Evolutionary conservation across 2,113 vertebrate species (phyloP).

Genomic region (Apodemus sylvaticus): DNA sequence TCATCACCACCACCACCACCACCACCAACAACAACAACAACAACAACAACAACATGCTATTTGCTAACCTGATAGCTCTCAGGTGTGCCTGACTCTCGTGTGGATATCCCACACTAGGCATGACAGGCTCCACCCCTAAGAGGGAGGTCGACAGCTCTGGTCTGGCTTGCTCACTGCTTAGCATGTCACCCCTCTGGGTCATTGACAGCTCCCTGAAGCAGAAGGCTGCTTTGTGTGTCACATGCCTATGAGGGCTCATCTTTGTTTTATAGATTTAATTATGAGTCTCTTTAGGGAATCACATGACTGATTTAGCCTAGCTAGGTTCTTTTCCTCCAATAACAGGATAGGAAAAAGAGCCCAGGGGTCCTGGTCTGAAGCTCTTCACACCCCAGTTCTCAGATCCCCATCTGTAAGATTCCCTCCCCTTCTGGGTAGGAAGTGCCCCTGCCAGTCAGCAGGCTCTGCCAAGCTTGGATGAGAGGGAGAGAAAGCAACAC

Average conservation of each 20-base stretch:
- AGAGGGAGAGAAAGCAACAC: not conserved
- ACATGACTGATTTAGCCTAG: not conserved
- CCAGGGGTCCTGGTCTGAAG: not conserved
- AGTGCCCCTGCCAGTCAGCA: not conserved
- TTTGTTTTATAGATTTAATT: not conserved
- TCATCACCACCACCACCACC: too few relatives aligned
- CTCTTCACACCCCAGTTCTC: not conserved
- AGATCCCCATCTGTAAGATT: rapidly evolving
- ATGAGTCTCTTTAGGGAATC: not conserved
- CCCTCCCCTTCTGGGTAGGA: not conserved
- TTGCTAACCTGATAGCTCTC: not conserved
- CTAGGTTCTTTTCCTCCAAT: not conserved
- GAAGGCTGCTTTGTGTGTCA: not conserved
- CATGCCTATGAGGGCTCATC: not conserved
- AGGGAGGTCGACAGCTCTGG: not conserved
- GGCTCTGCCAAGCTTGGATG: not conserved
- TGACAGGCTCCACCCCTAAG: too few relatives aligned
- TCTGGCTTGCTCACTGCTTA: rapidly evolving
- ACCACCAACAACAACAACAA: too few relatives aligned
- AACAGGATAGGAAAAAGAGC: not conserved
- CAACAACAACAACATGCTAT: not conserved
- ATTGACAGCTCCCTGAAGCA: not conserved
- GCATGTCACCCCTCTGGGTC: rapidly evolving
- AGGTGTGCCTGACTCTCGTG: not conserved
- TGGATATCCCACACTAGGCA: not conserved